Conservation (phyloP, 2,797 vertebrate species). For the Coluber constrictor region DNA sequence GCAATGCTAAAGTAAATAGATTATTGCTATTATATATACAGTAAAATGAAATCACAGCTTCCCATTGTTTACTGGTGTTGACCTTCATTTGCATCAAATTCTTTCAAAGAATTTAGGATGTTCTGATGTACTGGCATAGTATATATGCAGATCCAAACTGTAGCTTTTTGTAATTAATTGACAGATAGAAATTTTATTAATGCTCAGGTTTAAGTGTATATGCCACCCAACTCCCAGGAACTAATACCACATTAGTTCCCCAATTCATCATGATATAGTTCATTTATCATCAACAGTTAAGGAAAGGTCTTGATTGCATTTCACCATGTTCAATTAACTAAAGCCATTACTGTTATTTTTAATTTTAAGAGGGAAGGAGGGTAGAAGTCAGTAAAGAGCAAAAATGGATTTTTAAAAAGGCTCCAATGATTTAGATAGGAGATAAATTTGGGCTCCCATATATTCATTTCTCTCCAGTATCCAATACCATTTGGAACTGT, state of each 20-base stretch:
- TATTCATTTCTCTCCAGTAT: background rate
- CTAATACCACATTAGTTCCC: background rate
- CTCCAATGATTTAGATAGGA: background rate
- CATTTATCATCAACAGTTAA: background rate
- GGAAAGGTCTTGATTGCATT: background rate
- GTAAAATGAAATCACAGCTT: background rate
- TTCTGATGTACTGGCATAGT: background rate
- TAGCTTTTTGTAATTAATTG: background rate
- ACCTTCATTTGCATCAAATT: background rate
- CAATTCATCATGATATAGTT: background rate
- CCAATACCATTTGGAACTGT: background rate
- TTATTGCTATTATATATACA: background rate
- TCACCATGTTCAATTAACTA: background rate
- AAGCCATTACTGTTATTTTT: background rate
- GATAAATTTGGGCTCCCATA: background rate
- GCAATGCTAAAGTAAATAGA: background rate
- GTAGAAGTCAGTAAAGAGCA: background rate
- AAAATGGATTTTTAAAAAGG: background rate
- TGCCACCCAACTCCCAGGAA: background rate
- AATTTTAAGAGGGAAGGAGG: background rate
- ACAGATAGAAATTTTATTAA: background rate
- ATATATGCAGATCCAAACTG: background rate
- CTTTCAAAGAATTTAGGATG: background rate
- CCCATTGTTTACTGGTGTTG: background rate
- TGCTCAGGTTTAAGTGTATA: background rate